These are phyloP conservation scores for Ciona savignyi DNA, from an alignment of 23 tunicate genomes.

Conservation along the genomic window DNA sequence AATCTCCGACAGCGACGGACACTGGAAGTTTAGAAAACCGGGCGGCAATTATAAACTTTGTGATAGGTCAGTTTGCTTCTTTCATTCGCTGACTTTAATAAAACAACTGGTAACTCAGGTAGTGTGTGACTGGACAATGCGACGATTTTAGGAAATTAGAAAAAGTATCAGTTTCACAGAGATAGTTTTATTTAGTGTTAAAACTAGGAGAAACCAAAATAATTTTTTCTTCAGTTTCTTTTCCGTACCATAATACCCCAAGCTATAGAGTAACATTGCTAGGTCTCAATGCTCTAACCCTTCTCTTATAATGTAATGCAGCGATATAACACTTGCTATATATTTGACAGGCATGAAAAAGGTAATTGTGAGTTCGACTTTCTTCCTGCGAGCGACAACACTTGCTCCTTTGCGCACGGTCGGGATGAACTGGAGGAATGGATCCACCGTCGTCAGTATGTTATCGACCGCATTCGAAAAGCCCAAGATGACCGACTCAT, in stretches of 20 bases:
- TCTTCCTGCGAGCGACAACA: slow-evolving; percentile 54
- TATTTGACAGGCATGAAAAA: slow-evolving; percentile 49
- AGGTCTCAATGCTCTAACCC: too few relatives aligned
- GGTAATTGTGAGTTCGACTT: slow-evolving; percentile 64
- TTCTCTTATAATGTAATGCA: not conserved
- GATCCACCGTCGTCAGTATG: slow-evolving; percentile 61
- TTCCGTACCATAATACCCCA: too few relatives aligned
- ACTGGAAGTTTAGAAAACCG: slow-evolving; percentile 80
- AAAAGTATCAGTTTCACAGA: too few relatives aligned
- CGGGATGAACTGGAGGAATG: slow-evolving; percentile 79
- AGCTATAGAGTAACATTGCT: too few relatives aligned
- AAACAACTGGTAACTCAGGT: too few relatives aligned
- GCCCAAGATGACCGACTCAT: slow-evolving; percentile 77
- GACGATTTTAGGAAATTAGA: too few relatives aligned
- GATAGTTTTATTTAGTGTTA: too few relatives aligned
- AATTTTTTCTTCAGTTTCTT: too few relatives aligned
- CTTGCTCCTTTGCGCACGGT: slow-evolving; percentile 66
- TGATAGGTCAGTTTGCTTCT: slow-evolving; percentile 34
- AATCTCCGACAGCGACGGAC: slow-evolving; percentile 70
- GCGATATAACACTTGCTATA: not conserved
- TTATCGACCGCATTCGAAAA: slow-evolving; percentile 63
- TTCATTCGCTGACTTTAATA: too few relatives aligned
- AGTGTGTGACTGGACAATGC: too few relatives aligned
- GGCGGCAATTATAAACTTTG: slow-evolving; percentile 76
- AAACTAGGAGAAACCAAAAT: too few relatives aligned